A percentile compares a stretch with the other conserved stretches of the same genome.
Evolutionary conservation across 2,888 invertebrate species (phyloP).

Genomic region (Drosophila pseudotakahashii): DNA sequence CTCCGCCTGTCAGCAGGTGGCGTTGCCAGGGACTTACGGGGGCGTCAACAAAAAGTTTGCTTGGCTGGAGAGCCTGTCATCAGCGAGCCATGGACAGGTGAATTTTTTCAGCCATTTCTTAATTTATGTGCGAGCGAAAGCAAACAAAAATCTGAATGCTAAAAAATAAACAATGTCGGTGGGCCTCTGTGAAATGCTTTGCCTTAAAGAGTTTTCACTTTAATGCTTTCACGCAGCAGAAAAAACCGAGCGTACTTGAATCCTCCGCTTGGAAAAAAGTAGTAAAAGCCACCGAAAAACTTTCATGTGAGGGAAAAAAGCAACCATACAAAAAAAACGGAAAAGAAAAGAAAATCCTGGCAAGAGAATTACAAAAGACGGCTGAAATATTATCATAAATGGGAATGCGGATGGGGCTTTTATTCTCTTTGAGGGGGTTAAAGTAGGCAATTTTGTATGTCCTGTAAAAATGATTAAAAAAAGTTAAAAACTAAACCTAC

Average conservation of each 20-base stretch:
- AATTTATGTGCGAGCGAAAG: constrained; percentile 71
- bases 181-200: constrained; percentile 14
- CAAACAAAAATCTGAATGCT: constrained; percentile 59
- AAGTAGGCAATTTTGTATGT: constrained; percentile 13
- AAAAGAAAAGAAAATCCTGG: constrained; percentile 31
- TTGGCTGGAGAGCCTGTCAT: constrained; percentile 33
- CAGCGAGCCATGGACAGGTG: constrained; percentile 22
- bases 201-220: constrained; percentile 17
- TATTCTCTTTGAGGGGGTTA: constrained; percentile 39
- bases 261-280: constrained; percentile 4
- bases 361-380: constrained; percentile 54
- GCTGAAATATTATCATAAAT: constrained; percentile 60
- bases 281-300: constrained; percentile 37
- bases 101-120: constrained; percentile 69
- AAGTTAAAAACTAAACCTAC: not conserved
- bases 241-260: not conserved
- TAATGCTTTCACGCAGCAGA: constrained; percentile 1
- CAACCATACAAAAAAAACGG: constrained; percentile 1
- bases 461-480: not conserved
- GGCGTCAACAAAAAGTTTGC: constrained; percentile 41
- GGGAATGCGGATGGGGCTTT: constrained; percentile 31
- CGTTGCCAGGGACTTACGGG: constrained; percentile 37
- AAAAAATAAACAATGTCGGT: constrained; percentile 56
- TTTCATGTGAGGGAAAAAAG: constrained; percentile 28
- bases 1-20: constrained; percentile 64